A percentile compares a stretch with the other conserved stretches of the same genome.
phyloP scores from a whole-genome alignment of 2,113 vertebrate species.

The Actenoides hombroni region DNA sequence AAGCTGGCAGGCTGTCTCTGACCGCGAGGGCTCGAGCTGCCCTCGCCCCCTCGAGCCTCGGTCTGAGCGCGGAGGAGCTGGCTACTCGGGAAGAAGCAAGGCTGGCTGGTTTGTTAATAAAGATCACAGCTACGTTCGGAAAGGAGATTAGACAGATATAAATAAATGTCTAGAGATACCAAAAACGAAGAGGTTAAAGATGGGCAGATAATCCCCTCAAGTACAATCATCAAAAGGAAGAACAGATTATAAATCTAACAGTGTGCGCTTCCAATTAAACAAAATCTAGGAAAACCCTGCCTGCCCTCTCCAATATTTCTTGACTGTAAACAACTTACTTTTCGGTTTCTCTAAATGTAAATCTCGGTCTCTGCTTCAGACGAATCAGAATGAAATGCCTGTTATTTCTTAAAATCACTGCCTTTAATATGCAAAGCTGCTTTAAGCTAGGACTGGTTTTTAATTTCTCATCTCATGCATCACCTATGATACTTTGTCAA shows the following conservation, averaged over 20 bases:
- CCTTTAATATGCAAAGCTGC: slow-evolving; percentile 41
- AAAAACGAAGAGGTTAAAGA: slow-evolving; percentile 56
- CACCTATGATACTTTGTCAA: slow-evolving; percentile 1
- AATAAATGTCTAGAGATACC: slow-evolving; percentile 50
- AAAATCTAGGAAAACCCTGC: slow-evolving; percentile 13
- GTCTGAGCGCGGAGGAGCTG: slow-evolving; percentile 23
- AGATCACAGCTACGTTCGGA: slow-evolving; percentile 60
- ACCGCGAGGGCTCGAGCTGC: slow-evolving; percentile 5
- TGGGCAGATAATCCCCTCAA: slow-evolving; percentile 60
- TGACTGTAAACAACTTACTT: slow-evolving; percentile 36
- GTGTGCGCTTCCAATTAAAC: slow-evolving; percentile 43
- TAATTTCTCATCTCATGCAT: slow-evolving; percentile 15
- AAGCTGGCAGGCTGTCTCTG: slow-evolving; percentile 60
- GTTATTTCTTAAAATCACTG: not conserved
- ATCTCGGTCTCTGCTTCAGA: slow-evolving; percentile 16
- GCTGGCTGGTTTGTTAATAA: slow-evolving; percentile 66
- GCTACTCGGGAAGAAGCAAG: slow-evolving; percentile 65
- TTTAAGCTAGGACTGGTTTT: slow-evolving; percentile 18
- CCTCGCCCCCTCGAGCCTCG: not conserved
- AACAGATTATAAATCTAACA: slow-evolving; percentile 33
- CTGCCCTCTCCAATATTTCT: slow-evolving; percentile 25
- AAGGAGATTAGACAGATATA: slow-evolving; percentile 57
- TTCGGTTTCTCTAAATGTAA: slow-evolving; percentile 32
- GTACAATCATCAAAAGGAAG: slow-evolving; percentile 52
- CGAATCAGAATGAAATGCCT: slow-evolving; percentile 20